Percentiles rank a stretch among this genome's conserved stretches.
phyloP scores from a whole-genome alignment of 2,888 invertebrate genomes.

The Philhelius pedissequus region DNA sequence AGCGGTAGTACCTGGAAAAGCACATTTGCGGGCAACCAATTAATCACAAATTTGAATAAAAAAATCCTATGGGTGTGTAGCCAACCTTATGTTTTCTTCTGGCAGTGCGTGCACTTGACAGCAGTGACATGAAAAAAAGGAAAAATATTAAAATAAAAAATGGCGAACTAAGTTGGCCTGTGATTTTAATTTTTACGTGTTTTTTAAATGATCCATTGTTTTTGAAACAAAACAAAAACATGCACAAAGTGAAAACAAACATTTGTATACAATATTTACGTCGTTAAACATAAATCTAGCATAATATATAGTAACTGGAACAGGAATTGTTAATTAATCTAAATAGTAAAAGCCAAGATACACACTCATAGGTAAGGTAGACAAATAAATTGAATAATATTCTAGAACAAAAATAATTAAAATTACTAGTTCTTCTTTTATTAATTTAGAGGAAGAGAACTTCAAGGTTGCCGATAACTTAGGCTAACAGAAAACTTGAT shows the following conservation, averaged over 20 bases:
- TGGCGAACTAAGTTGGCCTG: conserved; percentile 56
- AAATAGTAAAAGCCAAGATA: conserved; percentile 1
- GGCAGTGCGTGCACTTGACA: conserved; percentile 28
- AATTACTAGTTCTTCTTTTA: not conserved
- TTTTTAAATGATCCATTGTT: conserved; percentile 61
- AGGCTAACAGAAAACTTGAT: not conserved
- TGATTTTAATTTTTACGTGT: conserved; percentile 50
- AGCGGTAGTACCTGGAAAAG: too few relatives aligned
- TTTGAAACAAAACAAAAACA: conserved; percentile 60
- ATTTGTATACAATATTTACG: conserved; percentile 24
- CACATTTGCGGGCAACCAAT: too few relatives aligned
- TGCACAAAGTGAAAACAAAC: conserved; percentile 56
- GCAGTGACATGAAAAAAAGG: conserved; percentile 20
- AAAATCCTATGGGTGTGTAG: too few relatives aligned
- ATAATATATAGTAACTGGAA: not conserved
- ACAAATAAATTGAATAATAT: not conserved
- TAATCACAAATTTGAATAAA: too few relatives aligned
- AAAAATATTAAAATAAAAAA: conserved; percentile 50
- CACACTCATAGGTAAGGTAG: not conserved
- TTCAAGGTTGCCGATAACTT: not conserved
- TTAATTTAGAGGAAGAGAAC: not conserved
- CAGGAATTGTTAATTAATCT: not conserved
- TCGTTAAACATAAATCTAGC: conserved; percentile 5
- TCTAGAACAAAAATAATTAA: not conserved
- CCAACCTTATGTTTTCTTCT: too few relatives aligned